phyloP scores from a whole-genome alignment of 2,888 invertebrate species.

The Scaptomyza parva region DNA sequence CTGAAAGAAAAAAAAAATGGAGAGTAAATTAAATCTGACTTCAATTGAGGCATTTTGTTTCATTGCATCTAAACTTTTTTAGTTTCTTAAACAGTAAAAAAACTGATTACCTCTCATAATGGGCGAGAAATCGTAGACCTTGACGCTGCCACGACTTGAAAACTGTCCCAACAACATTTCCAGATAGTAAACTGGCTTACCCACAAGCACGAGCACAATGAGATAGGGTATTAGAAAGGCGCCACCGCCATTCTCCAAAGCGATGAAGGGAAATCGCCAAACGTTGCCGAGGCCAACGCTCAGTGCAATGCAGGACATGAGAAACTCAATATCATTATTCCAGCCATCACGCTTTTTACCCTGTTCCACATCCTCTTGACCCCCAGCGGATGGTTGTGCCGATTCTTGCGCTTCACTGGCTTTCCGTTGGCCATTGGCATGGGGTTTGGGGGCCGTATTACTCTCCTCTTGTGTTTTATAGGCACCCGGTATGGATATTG shows the following conservation, averaged over 20 bases:
- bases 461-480: conserved; percentile 53
- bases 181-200: conserved; percentile 89
- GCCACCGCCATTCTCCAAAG: conserved; percentile 88
- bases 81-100: too few species aligned
- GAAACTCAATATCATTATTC: conserved; percentile 88
- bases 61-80: too few species aligned
- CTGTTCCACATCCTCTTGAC: conserved; percentile 20
- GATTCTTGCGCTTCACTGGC: conserved; percentile 6
- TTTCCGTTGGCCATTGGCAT: conserved; percentile 24
- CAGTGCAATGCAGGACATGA: conserved; percentile 87
- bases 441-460: conserved; percentile 1
- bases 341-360: conserved; percentile 85
- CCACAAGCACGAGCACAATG: conserved; percentile 87
- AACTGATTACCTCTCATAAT: conserved; percentile 88
- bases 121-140: conserved; percentile 88
- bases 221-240: conserved; percentile 89
- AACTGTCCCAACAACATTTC: conserved; percentile 91
- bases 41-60: neutral
- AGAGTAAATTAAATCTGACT: neutral
- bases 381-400: neutral
- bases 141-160: conserved; percentile 88
- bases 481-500: conserved; percentile 71
- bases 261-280: conserved; percentile 89
- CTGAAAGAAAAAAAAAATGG: conserved; percentile 72
- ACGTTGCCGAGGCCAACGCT: conserved; percentile 89